Evolutionary conservation across 92 coral and sea anemone species (phyloP).

Genomic region (Phenganax stokvisi): DNA sequence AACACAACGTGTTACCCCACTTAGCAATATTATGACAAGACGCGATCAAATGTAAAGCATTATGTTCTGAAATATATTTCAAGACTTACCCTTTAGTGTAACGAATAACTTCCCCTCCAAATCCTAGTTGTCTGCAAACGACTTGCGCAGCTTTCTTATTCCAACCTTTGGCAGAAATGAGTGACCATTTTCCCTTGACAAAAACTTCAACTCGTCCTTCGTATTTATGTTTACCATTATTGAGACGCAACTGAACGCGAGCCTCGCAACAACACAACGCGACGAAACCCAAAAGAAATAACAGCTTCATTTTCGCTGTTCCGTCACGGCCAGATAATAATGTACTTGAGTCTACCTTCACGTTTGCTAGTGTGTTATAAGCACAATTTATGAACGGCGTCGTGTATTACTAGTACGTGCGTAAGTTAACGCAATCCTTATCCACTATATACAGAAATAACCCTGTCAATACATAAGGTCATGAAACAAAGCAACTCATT

Average conservation of each 20-base stretch:
- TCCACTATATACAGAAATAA: background rate
- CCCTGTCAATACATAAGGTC: background rate
- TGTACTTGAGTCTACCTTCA: background rate
- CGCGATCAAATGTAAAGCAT: background rate
- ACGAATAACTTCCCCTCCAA: conserved; percentile 58
- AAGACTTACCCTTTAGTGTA: conserved; percentile 52
- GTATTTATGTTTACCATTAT: conserved; percentile 68
- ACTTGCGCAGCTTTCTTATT: conserved; percentile 63
- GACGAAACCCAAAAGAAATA: conserved; percentile 5
- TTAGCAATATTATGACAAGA: background rate
- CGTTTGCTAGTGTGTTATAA: background rate
- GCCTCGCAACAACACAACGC: conserved; percentile 25
- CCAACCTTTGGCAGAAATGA: conserved; percentile 80
- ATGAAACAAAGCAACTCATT: conserved; percentile 22
- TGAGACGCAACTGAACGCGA: conserved; percentile 51
- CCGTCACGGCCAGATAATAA: background rate
- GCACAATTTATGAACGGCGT: conserved; percentile 5
- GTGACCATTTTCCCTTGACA: conserved; percentile 68
- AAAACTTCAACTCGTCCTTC: conserved; percentile 75
- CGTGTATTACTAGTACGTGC: conserved; percentile 6
- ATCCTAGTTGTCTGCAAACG: conserved; percentile 78
- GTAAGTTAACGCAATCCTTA: background rate
- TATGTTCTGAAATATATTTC: background rate
- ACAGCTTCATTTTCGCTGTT: conserved; percentile 8
- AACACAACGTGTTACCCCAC: conserved; percentile 1